These are phyloP conservation scores for Tinamus major DNA, from an alignment of 2,797 vertebrate species.

Conservation along the genomic window DNA sequence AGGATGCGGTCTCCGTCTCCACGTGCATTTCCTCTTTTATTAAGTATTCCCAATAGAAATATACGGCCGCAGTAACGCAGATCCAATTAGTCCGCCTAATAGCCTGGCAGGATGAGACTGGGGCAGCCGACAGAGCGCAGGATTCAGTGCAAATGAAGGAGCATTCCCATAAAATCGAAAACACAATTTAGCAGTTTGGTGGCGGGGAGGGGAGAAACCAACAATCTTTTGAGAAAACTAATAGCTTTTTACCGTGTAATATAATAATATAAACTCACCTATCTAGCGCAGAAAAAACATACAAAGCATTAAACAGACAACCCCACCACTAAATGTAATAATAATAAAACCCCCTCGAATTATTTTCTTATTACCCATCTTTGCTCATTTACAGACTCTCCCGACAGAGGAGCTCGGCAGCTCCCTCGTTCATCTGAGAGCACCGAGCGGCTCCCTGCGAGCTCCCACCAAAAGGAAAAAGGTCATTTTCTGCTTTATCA, in stretches of 20 bases:
- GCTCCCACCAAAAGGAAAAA: not conserved
- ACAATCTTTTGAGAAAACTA: slow-evolving; percentile 63
- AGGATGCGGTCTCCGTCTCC: slow-evolving; percentile 10
- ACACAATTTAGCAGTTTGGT: slow-evolving; percentile 63
- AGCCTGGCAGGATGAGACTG: slow-evolving; percentile 46
- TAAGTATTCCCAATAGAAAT: slow-evolving; percentile 52
- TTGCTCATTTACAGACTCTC: not conserved
- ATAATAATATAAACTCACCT: slow-evolving; percentile 40
- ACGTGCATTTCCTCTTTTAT: slow-evolving; percentile 57
- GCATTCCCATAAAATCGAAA: slow-evolving; percentile 60
- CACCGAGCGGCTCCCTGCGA: not conserved
- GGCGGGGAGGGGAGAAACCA: slow-evolving; percentile 53
- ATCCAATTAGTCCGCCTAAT: slow-evolving; percentile 66
- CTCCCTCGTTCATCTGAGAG: not conserved
- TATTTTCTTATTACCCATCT: slow-evolving; percentile 11
- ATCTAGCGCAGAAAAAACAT: slow-evolving; percentile 7
- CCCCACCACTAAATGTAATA: slow-evolving; percentile 25
- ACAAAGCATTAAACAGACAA: slow-evolving; percentile 27
- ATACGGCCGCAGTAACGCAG: not conserved
- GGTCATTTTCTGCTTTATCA: not conserved
- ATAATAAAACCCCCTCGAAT: slow-evolving; percentile 54
- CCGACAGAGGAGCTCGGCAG: not conserved
- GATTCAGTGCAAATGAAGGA: slow-evolving; percentile 69
- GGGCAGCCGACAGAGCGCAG: slow-evolving; percentile 27
- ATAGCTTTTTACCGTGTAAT: slow-evolving; percentile 53